A percentile compares a stretch with the other conserved stretches of the same genome.
Evolutionary conservation across 2,113 vertebrate genomes (phyloP).

Genomic region (Aphyosemion australe): DNA sequence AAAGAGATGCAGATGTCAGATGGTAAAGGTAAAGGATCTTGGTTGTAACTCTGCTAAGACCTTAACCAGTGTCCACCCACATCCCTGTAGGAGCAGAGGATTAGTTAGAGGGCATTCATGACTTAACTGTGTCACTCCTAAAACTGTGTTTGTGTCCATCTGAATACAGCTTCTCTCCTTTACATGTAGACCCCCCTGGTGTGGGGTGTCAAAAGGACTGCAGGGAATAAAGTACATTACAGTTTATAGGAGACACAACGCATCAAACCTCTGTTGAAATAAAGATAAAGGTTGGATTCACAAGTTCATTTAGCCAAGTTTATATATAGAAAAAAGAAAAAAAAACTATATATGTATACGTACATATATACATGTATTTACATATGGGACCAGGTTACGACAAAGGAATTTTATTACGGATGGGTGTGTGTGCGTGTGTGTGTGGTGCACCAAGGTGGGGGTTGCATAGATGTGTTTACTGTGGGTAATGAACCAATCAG

Average conservation of each 20-base stretch:
- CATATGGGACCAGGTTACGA: no score
- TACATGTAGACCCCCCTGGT: conserved; percentile 32
- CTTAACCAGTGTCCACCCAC: conserved; percentile 30
- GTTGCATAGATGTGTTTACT: conserved; percentile 42
- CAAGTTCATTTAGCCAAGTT: conserved; percentile 46
- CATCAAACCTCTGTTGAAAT: background rate
- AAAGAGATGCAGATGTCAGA: conserved; percentile 33
- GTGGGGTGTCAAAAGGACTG: conserved; percentile 22
- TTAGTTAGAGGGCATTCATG: conserved; percentile 35
- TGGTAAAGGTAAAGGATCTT: conserved; percentile 52
- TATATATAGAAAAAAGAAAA: conserved; percentile 33
- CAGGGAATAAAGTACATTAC: conserved; percentile 31
- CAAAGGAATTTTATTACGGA: no score
- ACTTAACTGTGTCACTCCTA: conserved; percentile 30
- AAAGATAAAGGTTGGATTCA: conserved; percentile 23
- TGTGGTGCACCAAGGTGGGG: conserved; percentile 29
- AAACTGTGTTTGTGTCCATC: conserved; percentile 31
- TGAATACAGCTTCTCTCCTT: conserved; percentile 14
- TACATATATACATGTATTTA: no score
- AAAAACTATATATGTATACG: no score
- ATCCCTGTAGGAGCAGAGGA: conserved; percentile 21
- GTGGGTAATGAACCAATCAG: conserved; percentile 66
- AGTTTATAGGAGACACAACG: conserved; percentile 16
- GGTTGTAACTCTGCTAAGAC: conserved; percentile 19
- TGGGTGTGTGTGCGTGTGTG: conserved; percentile 3